Evolutionary conservation across 1,140 invertebrate species (phyloP), one percentile per base, ranked within the genome.

Genomic region (Telenomus remus): DNA sequence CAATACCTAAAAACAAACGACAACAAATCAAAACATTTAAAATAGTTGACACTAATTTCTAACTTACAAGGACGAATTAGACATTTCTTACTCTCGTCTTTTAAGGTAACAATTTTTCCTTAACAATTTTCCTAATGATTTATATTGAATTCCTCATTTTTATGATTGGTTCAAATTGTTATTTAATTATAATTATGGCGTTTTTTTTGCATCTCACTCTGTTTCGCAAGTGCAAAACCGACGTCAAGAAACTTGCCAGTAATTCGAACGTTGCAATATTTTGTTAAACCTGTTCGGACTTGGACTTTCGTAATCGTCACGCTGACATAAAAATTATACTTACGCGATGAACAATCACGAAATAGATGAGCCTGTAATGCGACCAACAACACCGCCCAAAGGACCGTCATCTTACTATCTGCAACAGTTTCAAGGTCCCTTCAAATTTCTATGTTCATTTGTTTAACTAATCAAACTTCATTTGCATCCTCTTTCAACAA

Each of bases 231-330:
- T n/a, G 11, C 14, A 53, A n/a, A n/a, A 51, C 0, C 15, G 43
- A 63, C 57, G 55, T 51, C 50, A 54, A 69, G 46, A 37, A 59
- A 76, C 65, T 48, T 46, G 19, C 16, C 12, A n/a, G 49, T 51
- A n/a, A 68, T 76, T 76, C 47, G 49, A 59, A 13, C 44, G 56
- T 57, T 34, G 56, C 50, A 16, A 47, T 43, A n/a, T 48, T 56
- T 54, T 54, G 44, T 50, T n/a, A 69, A 69, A 76, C 64, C 72
- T 64, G 53, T 69, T 69, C 59, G 51, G n/a, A n/a, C 34, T 39
- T 12, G 48, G 33, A 42, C 47, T 76, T 53, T 76, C 64, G 65
- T 27, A 71, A 76, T 65, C 16, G 0, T 39, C 16, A 4, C 37
- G 9, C 9, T 47, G 47, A 53, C 57, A 68, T 37, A 51, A 64